A percentile compares a stretch with the other conserved stretches of the same genome.
Conservation (phyloP, 2,888 invertebrate species). For the Rotaria macrura region DNA sequence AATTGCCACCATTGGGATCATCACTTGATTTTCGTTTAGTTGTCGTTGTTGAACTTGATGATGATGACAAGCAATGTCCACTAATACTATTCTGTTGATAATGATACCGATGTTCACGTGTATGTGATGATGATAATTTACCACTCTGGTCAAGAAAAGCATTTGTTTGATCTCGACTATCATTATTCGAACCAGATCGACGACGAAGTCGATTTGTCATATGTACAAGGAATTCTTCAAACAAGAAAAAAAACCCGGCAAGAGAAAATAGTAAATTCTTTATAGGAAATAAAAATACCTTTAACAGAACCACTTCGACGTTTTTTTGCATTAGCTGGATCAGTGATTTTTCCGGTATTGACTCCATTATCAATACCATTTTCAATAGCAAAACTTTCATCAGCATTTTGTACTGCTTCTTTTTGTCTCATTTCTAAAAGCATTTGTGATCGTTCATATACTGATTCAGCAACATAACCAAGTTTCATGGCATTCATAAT, state of each 20-base stretch:
- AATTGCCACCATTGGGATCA: not conserved
- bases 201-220: not conserved
- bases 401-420: not conserved
- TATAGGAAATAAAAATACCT: not conserved
- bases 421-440: not conserved
- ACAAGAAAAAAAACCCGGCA: not conserved
- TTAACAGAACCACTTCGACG: conserved; percentile 19
- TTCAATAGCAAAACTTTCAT: conserved; percentile 4
- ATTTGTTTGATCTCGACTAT: conserved; percentile 7
- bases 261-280: too few relatives aligned
- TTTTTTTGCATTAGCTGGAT: not conserved
- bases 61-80: conserved; percentile 19
- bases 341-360: not conserved
- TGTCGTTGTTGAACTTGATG: not conserved
- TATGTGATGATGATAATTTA: not conserved
- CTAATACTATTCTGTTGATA: not conserved
- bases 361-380: not conserved
- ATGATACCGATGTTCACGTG: not conserved
- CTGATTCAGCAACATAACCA: not conserved
- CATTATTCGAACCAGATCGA: conserved; percentile 16
- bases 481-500: not conserved
- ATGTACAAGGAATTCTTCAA: not conserved
- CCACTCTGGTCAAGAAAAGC: not conserved
- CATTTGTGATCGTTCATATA: conserved; percentile 7
- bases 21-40: conserved; percentile 13